A percentile compares a stretch with the other conserved stretches of the same genome.
Evolutionary conservation across 2,113 vertebrate species (phyloP).

Genomic region (Geothlypis trichas): DNA sequence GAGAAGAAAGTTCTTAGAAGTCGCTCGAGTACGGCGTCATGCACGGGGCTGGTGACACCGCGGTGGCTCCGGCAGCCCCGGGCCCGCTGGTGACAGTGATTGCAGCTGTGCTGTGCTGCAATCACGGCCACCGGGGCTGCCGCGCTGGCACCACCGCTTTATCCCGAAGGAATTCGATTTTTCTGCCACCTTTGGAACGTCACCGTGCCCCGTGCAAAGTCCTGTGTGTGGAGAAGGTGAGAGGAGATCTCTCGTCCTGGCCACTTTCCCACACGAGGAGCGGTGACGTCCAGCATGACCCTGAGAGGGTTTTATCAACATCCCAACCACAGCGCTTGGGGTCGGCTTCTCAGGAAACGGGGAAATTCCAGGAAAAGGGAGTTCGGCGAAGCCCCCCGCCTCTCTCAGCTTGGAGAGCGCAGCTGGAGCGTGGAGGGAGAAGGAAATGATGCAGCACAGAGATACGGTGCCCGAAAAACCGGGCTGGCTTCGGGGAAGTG

Average conservation of each 20-base stretch:
- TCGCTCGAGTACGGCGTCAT: neutral
- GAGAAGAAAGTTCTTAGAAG: slow-evolving; percentile 61
- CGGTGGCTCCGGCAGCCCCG: neutral
- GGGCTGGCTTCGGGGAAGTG: slow-evolving; percentile 39
- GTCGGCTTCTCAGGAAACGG: fast-evolving
- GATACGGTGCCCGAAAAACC: neutral
- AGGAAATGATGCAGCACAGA: slow-evolving; percentile 56
- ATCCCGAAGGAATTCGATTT: neutral
- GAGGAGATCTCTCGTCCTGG: neutral
- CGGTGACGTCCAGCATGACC: neutral
- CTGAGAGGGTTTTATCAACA: neutral
- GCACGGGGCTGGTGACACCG: neutral
- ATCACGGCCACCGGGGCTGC: neutral
- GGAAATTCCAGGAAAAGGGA: slow-evolving; percentile 36
- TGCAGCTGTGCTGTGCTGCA: neutral
- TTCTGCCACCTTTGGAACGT: neutral
- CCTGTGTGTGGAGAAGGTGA: fast-evolving
- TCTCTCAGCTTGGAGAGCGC: neutral
- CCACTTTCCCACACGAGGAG: fast-evolving
- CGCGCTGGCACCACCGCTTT: fast-evolving
- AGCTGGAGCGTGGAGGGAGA: neutral
- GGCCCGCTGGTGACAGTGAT: neutral
- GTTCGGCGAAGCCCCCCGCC: neutral
- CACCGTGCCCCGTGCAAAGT: fast-evolving
- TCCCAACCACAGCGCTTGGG: fast-evolving